Evolutionary conservation across 2,888 invertebrate genomes (phyloP), one percentile per base, ranked within the genome.

Genomic region (Anodontia alba): DNA sequence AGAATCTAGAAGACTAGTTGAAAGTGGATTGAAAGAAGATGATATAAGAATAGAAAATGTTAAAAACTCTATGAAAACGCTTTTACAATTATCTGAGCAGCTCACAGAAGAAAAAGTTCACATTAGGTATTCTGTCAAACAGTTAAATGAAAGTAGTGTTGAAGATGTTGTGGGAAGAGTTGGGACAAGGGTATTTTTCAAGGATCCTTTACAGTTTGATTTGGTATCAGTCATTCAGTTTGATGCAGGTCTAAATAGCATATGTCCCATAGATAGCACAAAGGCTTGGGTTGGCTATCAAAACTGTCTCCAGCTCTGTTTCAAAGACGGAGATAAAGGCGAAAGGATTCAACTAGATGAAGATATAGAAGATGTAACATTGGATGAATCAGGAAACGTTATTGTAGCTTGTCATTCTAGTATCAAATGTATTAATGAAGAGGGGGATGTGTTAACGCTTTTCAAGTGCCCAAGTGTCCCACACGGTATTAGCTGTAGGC

Each of bases 231-330:
- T 74, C 1, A 54, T 81, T 31, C 76, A 80, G 46, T 83, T 80
- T 42, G 73, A 77, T 5, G 82, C 76, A n/a, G 82, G 81, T 7
- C 76, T 85, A 8, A 78, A 82, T 42, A 80, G 82, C 74, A 85
- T 85, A 36, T 85, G 85, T 76, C 85, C 85, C 0, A 46, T 85
- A 12, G 77, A 76, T 42, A 68, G 67, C 36, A 66, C 49, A 5
- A 69, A 76, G 33, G 80, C 82, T 0, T 85, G 85, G 85, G 72
- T 85, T 10, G 85, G 78, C 12, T 85, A 81, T 68, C 85, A 83
- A 46, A 78, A 81, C 33, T 85, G 42, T 36, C 73, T 85, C 23
- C 85, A 85, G 51, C 77, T 83, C 0, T 76, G 78, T 38, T 81
- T 78, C 43, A 85, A 85, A 43, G 69, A 72, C 26, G 85, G 85